A percentile compares a stretch with the other conserved stretches of the same genome.
phyloP scores from a whole-genome alignment of 1,140 invertebrate species.

The Orussus abietinus region DNA sequence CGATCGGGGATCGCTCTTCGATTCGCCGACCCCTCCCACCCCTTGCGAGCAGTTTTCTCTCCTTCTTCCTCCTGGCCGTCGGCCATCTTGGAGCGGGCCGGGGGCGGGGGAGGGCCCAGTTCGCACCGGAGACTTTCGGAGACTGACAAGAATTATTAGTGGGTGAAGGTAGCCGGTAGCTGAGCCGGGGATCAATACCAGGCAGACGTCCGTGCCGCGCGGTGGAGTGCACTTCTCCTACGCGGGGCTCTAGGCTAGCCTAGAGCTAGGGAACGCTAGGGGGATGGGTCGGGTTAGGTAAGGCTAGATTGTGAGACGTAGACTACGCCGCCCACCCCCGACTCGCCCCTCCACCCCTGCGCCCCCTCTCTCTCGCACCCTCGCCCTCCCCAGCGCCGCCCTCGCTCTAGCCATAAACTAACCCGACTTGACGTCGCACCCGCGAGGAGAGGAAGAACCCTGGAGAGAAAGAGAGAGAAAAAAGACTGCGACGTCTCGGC shows the following conservation, averaged over 20 bases:
- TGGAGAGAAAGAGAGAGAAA: not conserved
- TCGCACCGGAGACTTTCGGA: constrained; percentile 40
- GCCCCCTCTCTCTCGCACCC: too few species aligned
- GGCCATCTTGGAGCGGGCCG: constrained; percentile 8
- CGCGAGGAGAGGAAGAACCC: constrained; percentile 10
- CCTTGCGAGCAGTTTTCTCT: too few species aligned
- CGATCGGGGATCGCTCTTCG: too few species aligned
- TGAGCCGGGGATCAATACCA: constrained; percentile 51
- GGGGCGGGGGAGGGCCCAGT: constrained; percentile 8
- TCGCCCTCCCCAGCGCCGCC: too few species aligned
- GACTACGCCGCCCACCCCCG: constrained; percentile 41
- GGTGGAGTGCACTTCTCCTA: constrained; percentile 47
- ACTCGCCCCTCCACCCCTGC: too few species aligned
- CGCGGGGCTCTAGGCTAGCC: constrained; percentile 44
- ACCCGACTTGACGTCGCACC: constrained; percentile 33
- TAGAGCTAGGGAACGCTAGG: constrained; percentile 42
- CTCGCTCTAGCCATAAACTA: too few species aligned
- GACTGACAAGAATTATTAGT: constrained; percentile 56
- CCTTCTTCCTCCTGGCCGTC: too few species aligned
- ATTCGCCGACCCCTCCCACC: too few species aligned
- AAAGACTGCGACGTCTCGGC: too few species aligned
- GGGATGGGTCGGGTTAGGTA: constrained; percentile 33
- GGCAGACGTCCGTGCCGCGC: constrained; percentile 44
- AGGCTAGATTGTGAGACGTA: constrained; percentile 46
- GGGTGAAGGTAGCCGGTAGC: constrained; percentile 54